phyloP scores from a whole-genome alignment of 2,888 invertebrate genomes.

The Cantharis nigra region DNA sequence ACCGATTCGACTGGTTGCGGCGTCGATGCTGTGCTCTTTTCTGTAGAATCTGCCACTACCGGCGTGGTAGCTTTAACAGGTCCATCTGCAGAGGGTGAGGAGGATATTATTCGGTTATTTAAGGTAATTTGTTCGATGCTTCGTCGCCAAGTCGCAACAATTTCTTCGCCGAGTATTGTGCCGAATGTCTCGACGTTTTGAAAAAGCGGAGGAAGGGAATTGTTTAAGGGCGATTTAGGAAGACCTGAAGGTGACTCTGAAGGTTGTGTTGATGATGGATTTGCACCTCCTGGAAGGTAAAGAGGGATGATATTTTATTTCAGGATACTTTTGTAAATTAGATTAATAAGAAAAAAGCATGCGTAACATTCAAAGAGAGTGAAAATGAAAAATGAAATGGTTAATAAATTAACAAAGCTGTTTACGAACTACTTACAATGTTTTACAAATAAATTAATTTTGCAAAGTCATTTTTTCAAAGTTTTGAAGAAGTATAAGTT shows the following conservation, averaged over 20 bases:
- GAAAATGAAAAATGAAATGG: background rate
- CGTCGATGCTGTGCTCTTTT: constrained; percentile 57
- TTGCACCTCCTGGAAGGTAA: constrained; percentile 46
- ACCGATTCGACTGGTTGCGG: constrained; percentile 57
- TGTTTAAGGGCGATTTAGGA: constrained; percentile 33
- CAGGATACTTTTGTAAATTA: background rate
- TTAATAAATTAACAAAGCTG: background rate
- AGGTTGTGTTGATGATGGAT: constrained; percentile 36
- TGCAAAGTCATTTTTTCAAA: constrained; percentile 1
- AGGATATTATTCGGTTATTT: constrained; percentile 44
- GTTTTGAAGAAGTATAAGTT: constrained; percentile 12
- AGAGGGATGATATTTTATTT: constrained; percentile 18
- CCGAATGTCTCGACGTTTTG: constrained; percentile 75
- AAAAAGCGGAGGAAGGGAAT: constrained; percentile 60
- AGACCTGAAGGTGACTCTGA: constrained; percentile 35
- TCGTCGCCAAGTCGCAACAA: constrained; percentile 79
- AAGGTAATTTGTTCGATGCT: constrained; percentile 63
- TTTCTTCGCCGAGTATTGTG: constrained; percentile 79
- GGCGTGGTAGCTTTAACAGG: constrained; percentile 56
- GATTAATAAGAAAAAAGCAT: background rate
- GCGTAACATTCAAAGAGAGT: background rate
- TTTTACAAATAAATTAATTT: background rate
- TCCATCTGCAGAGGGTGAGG: constrained; percentile 41
- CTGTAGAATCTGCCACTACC: constrained; percentile 51
- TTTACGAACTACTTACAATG: background rate